Percentiles rank a stretch among this genome's conserved stretches.
Evolutionary conservation across 2,888 invertebrate genomes (phyloP).

Genomic region (Tromatobia lineatoria): DNA sequence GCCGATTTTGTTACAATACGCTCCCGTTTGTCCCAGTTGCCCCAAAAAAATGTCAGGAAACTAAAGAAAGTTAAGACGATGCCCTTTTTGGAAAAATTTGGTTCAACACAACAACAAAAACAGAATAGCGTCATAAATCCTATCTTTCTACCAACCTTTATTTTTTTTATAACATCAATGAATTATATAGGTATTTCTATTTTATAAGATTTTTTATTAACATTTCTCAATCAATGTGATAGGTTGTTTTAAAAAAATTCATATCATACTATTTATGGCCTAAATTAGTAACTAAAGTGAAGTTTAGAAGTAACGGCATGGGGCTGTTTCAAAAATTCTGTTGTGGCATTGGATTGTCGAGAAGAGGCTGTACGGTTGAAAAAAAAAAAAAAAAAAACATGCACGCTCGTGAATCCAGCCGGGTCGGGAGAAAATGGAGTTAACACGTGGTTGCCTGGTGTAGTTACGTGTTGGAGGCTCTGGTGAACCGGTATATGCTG

Average conservation of each 20-base stretch:
- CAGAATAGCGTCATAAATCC: too few relatives aligned
- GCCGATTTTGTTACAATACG: too few relatives aligned
- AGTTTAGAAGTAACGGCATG: not conserved
- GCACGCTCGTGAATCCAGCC: not conserved
- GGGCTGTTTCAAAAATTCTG: not conserved
- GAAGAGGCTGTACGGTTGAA: not conserved
- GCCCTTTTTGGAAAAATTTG: too few relatives aligned
- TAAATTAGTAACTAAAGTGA: too few relatives aligned
- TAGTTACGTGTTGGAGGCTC: conserved; percentile 40
- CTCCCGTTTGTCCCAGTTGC: too few relatives aligned
- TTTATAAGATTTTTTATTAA: not conserved
- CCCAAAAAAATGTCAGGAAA: too few relatives aligned
- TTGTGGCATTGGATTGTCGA: not conserved
- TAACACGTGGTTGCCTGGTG: conserved; percentile 52
- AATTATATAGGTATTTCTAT: not conserved
- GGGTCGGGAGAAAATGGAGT: conserved; percentile 34
- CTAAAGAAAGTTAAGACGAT: too few relatives aligned
- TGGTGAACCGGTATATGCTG: conserved; percentile 60
- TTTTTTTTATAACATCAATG: not conserved
- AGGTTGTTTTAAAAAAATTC: too few relatives aligned
- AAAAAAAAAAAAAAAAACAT: not conserved
- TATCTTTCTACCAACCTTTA: too few relatives aligned
- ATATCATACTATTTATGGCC: too few relatives aligned
- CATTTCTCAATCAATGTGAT: too few relatives aligned
- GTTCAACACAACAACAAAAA: too few relatives aligned